Base-by-base conservation (phyloP, 2,888 invertebrate species). In the Alcis repandata region DNA sequence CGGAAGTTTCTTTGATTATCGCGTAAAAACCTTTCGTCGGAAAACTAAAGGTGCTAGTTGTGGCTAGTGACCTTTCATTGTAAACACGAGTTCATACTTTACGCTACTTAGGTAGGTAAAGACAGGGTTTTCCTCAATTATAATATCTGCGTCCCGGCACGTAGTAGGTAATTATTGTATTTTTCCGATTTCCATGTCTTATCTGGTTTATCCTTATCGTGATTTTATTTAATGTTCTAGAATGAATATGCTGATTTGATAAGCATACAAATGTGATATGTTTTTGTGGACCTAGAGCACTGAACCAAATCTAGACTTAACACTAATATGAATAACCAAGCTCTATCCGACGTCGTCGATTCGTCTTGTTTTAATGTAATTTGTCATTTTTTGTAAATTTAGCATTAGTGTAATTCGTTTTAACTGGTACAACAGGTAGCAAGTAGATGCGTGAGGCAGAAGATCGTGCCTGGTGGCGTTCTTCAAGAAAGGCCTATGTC, bases 1-100 rank as follows among this genome's bases (percentile, higher is more conserved):
- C 71, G 78, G 72, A 79, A 78, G 80, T 77, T 48, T 48, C 36
- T 52, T 33, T 41, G 19, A 54, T 48, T 54, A 40, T 63, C 17
- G 15, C 11, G 17, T 45, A 46, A 52, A 57, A 53, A 49, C 59
- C 63, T 59, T 54, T 53, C 54, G 40, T 15, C 36, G 8, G 19
- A 22, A n/a, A 33, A 22, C 33, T 51, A 2, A 10, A 45, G 3
- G 11, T 43, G 20, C 4, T 22, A 1, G 10, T 19, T 20, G 45
- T 20, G 17, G 19, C 17, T 32, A 46, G 43, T 49, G 48, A 61
- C 54, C 48, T 54, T 41, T 56, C 40, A 20, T 48, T 48, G 49
- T 33, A 46, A 53, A 46, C 38, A 54, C 27, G 13, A 17, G 32
- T 51, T 15, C 33, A 33, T 17, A 46, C 58, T 48, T 38, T 33